Evolutionary conservation across 2,113 vertebrate genomes (phyloP).

Genomic region (Oriolus oriolus): DNA sequence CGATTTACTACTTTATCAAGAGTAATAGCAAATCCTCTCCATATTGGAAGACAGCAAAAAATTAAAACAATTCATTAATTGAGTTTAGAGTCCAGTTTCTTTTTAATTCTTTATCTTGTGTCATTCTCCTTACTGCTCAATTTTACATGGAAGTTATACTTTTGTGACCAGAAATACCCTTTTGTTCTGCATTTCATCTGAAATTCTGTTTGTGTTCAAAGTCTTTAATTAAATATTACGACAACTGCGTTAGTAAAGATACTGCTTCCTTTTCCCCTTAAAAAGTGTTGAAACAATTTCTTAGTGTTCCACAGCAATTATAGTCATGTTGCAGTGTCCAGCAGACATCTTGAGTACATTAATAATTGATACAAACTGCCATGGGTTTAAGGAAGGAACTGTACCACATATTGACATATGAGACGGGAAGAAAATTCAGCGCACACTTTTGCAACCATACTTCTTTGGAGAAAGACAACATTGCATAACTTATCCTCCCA

Average conservation of each 20-base stretch:
- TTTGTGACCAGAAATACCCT: not conserved
- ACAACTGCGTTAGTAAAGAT: not conserved
- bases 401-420: not conserved
- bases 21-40: not conserved
- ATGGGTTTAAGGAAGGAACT: not conserved
- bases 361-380: not conserved
- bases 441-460: not conserved
- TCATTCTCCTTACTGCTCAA: not conserved
- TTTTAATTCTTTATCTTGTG: not conserved
- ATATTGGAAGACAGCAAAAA: not conserved
- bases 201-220: slow-evolving; percentile 11
- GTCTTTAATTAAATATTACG: slow-evolving; percentile 37
- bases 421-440: not conserved
- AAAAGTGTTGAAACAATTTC: not conserved
- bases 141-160: slow-evolving; percentile 5
- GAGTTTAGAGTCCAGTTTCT: not conserved
- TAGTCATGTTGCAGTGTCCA: not conserved
- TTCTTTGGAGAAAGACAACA: not conserved
- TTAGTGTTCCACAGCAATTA: slow-evolving; percentile 2
- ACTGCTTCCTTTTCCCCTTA: not conserved
- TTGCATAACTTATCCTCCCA: not conserved
- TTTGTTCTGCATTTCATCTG: slow-evolving; percentile 11
- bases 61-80: not conserved
- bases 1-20: not conserved
- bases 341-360: not conserved